Percentiles rank a stretch among this genome's conserved stretches.
Conservation (phyloP, 2,113 vertebrate genomes). For the Gadus chalcogrammus region DNA sequence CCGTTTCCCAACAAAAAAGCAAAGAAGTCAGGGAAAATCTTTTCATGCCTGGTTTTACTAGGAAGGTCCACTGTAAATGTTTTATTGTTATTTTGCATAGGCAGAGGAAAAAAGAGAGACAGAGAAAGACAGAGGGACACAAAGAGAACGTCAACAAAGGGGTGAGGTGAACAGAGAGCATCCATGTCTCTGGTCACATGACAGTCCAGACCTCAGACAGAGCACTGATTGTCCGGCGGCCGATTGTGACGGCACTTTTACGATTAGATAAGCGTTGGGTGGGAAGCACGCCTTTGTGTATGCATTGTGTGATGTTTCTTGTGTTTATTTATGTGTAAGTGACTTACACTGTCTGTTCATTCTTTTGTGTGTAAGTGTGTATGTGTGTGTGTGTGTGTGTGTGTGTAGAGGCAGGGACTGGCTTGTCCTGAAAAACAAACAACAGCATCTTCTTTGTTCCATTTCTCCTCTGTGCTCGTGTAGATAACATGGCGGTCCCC, state of each 20-base stretch:
- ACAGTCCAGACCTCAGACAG: slow-evolving; percentile 50
- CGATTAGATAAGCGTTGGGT: slow-evolving; percentile 23
- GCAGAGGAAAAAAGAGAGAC: neutral
- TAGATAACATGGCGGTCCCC: slow-evolving; percentile 26
- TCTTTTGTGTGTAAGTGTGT: too few relatives aligned
- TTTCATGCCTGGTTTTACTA: slow-evolving; percentile 13
- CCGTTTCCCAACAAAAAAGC: slow-evolving; percentile 18
- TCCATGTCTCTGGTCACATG: slow-evolving; percentile 44
- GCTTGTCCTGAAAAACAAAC: slow-evolving; percentile 53
- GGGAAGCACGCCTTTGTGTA: slow-evolving; percentile 9
- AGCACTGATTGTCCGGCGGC: slow-evolving; percentile 52
- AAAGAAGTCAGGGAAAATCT: slow-evolving; percentile 20
- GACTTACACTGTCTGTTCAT: too few relatives aligned
- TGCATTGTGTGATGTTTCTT: neutral
- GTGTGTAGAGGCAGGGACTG: slow-evolving; percentile 30
- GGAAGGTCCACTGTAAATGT: neutral
- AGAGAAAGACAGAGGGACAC: neutral
- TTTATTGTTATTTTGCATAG: neutral
- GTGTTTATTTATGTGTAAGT: too few relatives aligned
- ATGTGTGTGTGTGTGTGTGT: slow-evolving; percentile 3
- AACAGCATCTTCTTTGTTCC: slow-evolving; percentile 56
- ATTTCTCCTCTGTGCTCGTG: slow-evolving; percentile 31
- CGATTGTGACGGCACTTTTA: slow-evolving; percentile 57
- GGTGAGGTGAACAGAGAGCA: slow-evolving; percentile 32
- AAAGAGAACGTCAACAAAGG: slow-evolving; percentile 3